These are phyloP conservation scores for Cydia amplana DNA, from an alignment of 1,140 invertebrate genomes.

Conservation along the genomic window DNA sequence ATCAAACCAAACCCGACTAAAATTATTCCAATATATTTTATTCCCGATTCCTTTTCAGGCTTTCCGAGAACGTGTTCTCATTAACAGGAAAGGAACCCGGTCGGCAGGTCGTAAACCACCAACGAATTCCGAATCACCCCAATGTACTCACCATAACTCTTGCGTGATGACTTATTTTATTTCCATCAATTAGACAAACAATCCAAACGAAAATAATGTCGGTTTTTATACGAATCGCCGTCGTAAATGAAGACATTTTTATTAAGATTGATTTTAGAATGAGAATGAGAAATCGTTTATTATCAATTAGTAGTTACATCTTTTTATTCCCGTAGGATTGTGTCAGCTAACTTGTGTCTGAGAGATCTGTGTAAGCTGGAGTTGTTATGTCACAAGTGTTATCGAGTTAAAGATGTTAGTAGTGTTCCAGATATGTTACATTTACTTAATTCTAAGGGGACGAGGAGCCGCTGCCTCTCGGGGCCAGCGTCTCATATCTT, in stretches of 20 bases:
- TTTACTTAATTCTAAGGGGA: too few relatives aligned
- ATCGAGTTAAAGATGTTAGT: too few relatives aligned
- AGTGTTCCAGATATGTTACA: too few relatives aligned
- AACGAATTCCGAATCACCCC: slow-evolving; percentile 17
- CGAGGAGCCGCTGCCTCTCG: too few relatives aligned
- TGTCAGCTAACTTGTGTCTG: too few relatives aligned
- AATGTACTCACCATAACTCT: slow-evolving; percentile 6
- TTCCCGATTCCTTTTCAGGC: not conserved
- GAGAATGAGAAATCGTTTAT: too few relatives aligned
- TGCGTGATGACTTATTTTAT: slow-evolving; percentile 7
- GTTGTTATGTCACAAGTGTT: too few relatives aligned
- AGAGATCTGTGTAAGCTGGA: too few relatives aligned
- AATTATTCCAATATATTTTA: slow-evolving; percentile 22
- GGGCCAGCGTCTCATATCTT: too few relatives aligned
- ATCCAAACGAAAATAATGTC: not conserved
- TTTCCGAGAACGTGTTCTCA: slow-evolving; percentile 20
- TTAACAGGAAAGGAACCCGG: slow-evolving; percentile 3
- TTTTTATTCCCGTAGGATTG: too few relatives aligned
- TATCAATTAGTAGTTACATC: too few relatives aligned
- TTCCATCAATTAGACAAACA: slow-evolving; percentile 21
- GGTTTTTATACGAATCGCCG: not conserved
- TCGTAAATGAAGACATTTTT: slow-evolving; percentile 14
- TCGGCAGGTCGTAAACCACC: slow-evolving; percentile 22
- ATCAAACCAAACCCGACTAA: slow-evolving; percentile 4
- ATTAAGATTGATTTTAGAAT: not conserved